These are phyloP conservation scores for Vimba vimba DNA, from an alignment of 2,113 vertebrate genomes.

Conservation along the genomic window DNA sequence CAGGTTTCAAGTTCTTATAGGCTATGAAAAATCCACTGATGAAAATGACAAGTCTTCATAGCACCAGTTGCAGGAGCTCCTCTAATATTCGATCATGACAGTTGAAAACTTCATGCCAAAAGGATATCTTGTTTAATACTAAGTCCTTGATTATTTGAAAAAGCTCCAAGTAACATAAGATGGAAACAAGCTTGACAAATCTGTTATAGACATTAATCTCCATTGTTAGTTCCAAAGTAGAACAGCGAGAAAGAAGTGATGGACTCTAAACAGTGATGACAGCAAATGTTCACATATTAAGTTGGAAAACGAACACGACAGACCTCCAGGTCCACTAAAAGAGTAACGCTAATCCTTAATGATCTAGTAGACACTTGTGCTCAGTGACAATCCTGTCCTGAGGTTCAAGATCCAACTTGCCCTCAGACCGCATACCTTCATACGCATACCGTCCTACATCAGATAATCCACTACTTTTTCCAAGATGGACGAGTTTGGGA, in stretches of 20 bases:
- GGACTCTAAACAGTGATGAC: background rate
- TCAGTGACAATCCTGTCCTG: background rate
- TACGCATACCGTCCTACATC: slow-evolving; percentile 66
- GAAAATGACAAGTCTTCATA: background rate
- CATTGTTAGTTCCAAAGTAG: background rate
- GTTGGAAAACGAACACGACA: background rate
- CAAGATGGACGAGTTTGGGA: slow-evolving; percentile 21
- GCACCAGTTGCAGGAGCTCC: background rate
- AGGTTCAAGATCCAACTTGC: slow-evolving; percentile 30
- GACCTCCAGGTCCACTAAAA: background rate
- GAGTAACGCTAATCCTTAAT: background rate
- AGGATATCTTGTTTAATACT: background rate
- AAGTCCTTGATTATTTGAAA: background rate
- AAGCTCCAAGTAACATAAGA: background rate
- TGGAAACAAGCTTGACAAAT: background rate
- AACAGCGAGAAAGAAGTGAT: background rate
- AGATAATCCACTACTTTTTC: slow-evolving; percentile 79
- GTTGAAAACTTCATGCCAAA: background rate
- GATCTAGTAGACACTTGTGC: background rate
- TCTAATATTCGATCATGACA: background rate
- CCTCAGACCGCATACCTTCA: slow-evolving; percentile 63
- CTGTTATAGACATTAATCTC: background rate
- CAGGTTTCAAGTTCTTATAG: slow-evolving; percentile 63
- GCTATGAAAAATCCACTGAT: background rate
- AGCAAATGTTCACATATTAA: background rate